Base-by-base conservation (phyloP, 2,797 vertebrate genomes). In the Hapalemur alaotrensis region DNA sequence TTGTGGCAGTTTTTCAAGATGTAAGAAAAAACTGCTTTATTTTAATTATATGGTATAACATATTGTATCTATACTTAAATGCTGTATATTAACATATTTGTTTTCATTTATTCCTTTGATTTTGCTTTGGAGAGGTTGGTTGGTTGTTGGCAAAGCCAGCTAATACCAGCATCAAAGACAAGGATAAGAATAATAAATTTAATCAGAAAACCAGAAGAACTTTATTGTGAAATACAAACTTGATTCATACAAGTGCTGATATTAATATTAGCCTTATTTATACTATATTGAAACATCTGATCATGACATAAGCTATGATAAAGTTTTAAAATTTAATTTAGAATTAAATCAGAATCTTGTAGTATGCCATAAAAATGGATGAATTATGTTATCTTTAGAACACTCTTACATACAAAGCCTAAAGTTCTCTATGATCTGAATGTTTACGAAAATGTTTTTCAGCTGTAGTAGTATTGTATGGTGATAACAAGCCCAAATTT, bases 321-420 rank as follows among this genome's bases (percentile, higher is more conserved):
- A 85, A 81, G 22, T 82, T 83, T 87, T 87, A 87, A 92, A 95
- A 90, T 78, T 83, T 87, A 97, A 93, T 73, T 95, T 67, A 96
- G 30, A 91, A 78, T 83, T 57, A 97, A 96, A 91, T 57, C 48
- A 80, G 78, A 65, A 79, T 18, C 14, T 91, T 83, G 70, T 82
- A 65, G 8, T 76, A 48, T 72, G 38, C 35, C 32, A 43, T 95
- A 88, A 88, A 93, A 91, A 43, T 38, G 28, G 65, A 54, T 10
- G 15, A 85, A 78, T 75, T 94, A 41, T 72, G 43, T 57, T 46
- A 90, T 25, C 48, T 69, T 54, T 52, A 50, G 22, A 43, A 41
- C 38, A 17, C 63, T 72, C 10, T 86, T 59, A 57, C 5, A 23
- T 78, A 50, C 12, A 57, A 30, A 81, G 52, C 20, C 50, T 75